Evolutionary conservation across 2,888 invertebrate species (phyloP).

Genomic region (Hirtodrosophila duncani): DNA sequence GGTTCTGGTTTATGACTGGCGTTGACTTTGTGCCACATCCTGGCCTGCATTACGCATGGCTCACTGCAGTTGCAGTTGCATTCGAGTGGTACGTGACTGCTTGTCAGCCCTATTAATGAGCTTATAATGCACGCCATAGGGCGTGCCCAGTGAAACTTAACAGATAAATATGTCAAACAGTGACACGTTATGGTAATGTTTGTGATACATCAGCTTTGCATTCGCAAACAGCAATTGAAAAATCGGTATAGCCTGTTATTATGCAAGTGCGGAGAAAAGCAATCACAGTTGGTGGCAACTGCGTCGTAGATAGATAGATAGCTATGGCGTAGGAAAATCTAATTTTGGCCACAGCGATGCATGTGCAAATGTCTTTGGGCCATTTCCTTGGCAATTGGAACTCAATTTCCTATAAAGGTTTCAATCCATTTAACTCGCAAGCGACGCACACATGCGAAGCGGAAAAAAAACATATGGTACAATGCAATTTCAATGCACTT

Average conservation of each 20-base stretch:
- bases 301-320: no score
- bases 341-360: no score
- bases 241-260: conserved; percentile 9
- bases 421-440: conserved; percentile 50
- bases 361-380: background rate
- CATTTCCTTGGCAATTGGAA: conserved; percentile 41
- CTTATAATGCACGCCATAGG: conserved; percentile 39
- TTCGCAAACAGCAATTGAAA: background rate
- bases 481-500: conserved; percentile 37
- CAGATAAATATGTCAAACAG: conserved; percentile 26
- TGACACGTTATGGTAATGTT: conserved; percentile 19
- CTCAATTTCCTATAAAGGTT: conserved; percentile 56
- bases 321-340: no score
- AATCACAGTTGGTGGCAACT: no score
- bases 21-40: conserved; percentile 8
- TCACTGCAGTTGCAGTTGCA: conserved; percentile 4
- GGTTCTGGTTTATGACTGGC: conserved; percentile 1
- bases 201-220: conserved; percentile 14
- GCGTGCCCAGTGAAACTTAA: conserved; percentile 25
- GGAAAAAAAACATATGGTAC: no score
- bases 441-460: conserved; percentile 23
- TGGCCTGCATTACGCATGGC: background rate
- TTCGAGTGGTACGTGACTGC: conserved; percentile 5
- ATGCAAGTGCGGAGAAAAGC: no score
- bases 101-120: conserved; percentile 29